phyloP scores from a whole-genome alignment of 2,888 invertebrate genomes.

The Erpobdella octoculata region DNA sequence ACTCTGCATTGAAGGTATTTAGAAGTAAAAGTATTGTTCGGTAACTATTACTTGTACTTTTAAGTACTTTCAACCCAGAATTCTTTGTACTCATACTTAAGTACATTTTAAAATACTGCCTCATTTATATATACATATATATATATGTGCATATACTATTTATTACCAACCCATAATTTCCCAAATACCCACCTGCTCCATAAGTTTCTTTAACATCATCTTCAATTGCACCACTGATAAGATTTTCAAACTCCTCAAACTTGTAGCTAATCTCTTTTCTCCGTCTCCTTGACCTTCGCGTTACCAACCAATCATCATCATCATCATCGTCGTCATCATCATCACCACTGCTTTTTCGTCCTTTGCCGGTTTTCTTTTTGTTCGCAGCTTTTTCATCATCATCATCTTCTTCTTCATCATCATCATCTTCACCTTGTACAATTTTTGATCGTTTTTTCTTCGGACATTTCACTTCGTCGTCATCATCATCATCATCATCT shows the following conservation, averaged over 20 bases:
- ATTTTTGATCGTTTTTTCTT: neutral
- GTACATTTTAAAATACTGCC: no score
- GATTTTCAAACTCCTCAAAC: constrained; percentile 86
- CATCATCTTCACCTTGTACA: constrained; percentile 7
- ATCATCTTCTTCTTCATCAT: constrained; percentile 15
- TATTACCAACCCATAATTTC: no score
- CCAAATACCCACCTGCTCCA: constrained; percentile 8
- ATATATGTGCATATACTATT: no score
- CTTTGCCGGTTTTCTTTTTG: constrained; percentile 17
- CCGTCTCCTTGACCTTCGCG: constrained; percentile 63
- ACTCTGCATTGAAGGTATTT: neutral
- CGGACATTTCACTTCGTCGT: neutral
- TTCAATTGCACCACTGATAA: constrained; percentile 75
- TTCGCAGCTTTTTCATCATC: constrained; percentile 59
- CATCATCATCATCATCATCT: neutral
- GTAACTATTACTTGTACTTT: neutral
- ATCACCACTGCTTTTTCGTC: constrained; percentile 12
- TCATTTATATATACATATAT: no score
- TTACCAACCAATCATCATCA: constrained; percentile 36
- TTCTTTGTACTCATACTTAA: neutral
- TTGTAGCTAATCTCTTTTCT: constrained; percentile 65
- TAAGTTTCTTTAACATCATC: constrained; percentile 42
- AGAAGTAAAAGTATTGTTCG: neutral
- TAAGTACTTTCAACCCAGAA: neutral
- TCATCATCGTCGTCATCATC: constrained; percentile 23